Evolutionary conservation across 2,797 vertebrate species (phyloP), one percentile per base, ranked within the genome.

Genomic region (Poeciliopsis infans): DNA sequence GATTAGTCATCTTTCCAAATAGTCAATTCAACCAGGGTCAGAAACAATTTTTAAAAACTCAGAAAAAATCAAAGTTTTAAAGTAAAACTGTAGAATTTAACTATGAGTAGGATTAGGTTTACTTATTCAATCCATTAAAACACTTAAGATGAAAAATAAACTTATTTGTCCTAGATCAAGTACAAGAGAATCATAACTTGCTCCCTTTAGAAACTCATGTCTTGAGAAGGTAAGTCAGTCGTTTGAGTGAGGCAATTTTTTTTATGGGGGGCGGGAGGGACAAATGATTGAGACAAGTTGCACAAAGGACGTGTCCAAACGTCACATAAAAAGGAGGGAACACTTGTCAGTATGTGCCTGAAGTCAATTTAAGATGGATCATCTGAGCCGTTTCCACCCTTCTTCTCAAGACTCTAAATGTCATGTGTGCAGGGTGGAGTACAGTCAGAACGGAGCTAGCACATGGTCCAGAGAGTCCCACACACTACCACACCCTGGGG

Each of bases 401-500:
- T 66, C 76, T 84, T 71, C 72, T 74, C 61, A 78, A 43, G 83
- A 84, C 79, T 84, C 81, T 81, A 89, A 92, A 92, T 92, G 88
- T 89, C 87, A 87, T 82, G 78, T 78, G 75, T 77, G 61, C 85
- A 89, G 91, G 89, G 91, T 51, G 86, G 85, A 82, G 88, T 85
- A 81, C 64, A 41, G 64, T 89, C 83, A 79, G 51, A 46, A 39
- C 45, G 13, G 74, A 72, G 72, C 75, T 69, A 47, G 68, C 79
- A 86, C 89, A 83, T 28, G 47, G 59, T 88, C 83, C 51, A 84
- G 83, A 85, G 79, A 84, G 87, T 89, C 89, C 79, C 87, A 89
- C 87, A 91, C 86, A 90, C 82, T 86, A 80, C 92, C 92, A 75
- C 93, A 91, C 93, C 91, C 92, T 71, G 78, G 91, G 89, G 89